Evolutionary conservation across 2,113 vertebrate genomes (phyloP).

Genomic region (Festucalex cinctus): DNA sequence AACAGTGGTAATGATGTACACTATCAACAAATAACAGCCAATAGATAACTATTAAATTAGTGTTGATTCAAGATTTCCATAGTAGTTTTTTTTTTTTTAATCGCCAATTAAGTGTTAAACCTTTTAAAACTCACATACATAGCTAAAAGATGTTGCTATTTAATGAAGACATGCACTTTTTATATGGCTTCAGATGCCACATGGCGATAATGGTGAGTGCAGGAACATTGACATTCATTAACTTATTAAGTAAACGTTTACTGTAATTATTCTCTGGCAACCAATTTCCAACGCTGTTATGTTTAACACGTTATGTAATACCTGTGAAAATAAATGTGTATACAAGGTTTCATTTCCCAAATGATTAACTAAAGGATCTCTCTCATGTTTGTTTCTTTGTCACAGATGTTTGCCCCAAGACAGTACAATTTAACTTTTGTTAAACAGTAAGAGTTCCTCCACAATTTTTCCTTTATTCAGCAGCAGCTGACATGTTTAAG

Average conservation of each 20-base stretch:
- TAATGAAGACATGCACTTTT: neutral
- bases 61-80: neutral
- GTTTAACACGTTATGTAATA: neutral
- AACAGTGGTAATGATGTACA: no score
- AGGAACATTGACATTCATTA: neutral
- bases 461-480: neutral
- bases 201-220: neutral
- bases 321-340: neutral
- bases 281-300: neutral
- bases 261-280: neutral
- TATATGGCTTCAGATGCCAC: neutral
- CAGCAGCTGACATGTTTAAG: neutral
- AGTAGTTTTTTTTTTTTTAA: neutral
- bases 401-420: neutral
- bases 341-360: neutral
- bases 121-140: neutral
- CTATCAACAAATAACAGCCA: no score
- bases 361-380: neutral
- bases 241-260: neutral
- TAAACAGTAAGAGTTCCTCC: neutral
- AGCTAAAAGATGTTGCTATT: neutral
- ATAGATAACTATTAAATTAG: neutral
- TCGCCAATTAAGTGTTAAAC: neutral
- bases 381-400: neutral
- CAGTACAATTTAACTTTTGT: neutral